phyloP scores from a whole-genome alignment of 1,140 invertebrate species.

The Planococcus citri region DNA sequence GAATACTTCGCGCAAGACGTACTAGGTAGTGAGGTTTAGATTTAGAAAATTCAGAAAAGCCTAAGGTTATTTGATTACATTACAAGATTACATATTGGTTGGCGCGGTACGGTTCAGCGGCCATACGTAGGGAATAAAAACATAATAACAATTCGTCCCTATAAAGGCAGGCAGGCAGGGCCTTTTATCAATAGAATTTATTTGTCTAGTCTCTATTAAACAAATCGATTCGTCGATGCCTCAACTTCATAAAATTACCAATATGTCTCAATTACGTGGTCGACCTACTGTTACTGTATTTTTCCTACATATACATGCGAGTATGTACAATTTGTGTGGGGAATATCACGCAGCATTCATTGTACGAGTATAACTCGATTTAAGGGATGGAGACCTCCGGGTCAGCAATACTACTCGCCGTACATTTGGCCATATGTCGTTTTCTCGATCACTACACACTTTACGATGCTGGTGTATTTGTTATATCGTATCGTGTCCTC shows the following conservation, averaged over 20 bases:
- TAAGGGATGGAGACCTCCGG: too few relatives aligned
- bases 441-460: not conserved
- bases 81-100: slow-evolving; percentile 1
- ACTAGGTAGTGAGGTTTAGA: not conserved
- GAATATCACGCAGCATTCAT: not conserved
- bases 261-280: slow-evolving; percentile 20
- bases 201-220: slow-evolving; percentile 20
- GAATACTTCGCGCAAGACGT: too few relatives aligned
- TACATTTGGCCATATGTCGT: not conserved
- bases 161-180: not conserved
- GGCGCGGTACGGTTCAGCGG: not conserved
- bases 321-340: not conserved
- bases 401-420: too few relatives aligned
- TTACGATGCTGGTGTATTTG: too few relatives aligned
- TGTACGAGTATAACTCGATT: too few relatives aligned
- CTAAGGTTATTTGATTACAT: slow-evolving; percentile 7
- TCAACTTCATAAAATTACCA: slow-evolving; percentile 18
- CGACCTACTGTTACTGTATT: slow-evolving; percentile 15
- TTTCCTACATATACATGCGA: not conserved
- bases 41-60: not conserved
- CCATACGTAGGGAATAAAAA: not conserved
- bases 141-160: not conserved
- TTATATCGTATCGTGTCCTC: too few relatives aligned
- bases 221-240: slow-evolving; percentile 18
- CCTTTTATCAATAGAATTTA: slow-evolving; percentile 12